Conservation (phyloP, 2,797 vertebrate genomes). For the Rhadinocentrus ornatus region DNA sequence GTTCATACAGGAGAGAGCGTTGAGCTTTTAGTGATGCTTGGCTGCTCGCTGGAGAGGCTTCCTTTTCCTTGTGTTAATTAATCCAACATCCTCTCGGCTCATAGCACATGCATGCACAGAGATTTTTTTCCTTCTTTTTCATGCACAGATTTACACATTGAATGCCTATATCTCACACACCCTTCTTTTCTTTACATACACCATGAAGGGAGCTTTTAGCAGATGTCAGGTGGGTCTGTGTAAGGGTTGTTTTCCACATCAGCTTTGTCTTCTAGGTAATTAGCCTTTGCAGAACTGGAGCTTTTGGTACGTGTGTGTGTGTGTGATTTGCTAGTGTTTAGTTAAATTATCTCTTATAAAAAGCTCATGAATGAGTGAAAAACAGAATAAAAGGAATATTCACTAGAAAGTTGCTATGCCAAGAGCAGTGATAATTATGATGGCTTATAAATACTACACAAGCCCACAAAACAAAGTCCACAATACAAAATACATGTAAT, state of each 20-base stretch:
- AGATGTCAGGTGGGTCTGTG: constrained; percentile 58
- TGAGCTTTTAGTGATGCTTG: constrained; percentile 76
- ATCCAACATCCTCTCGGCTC: constrained; percentile 75
- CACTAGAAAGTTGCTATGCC: background rate
- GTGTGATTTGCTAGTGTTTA: background rate
- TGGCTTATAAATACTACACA: background rate
- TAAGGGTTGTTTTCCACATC: constrained; percentile 53
- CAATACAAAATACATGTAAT: background rate
- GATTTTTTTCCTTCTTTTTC: background rate
- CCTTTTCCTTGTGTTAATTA: constrained; percentile 73
- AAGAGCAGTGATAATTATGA: background rate
- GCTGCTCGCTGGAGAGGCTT: constrained; percentile 73
- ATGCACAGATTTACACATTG: constrained; percentile 20
- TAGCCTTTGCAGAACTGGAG: constrained; percentile 16
- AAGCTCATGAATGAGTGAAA: constrained; percentile 12
- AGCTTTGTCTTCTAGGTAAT: constrained; percentile 49
- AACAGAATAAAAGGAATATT: background rate
- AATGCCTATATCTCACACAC: constrained; percentile 16
- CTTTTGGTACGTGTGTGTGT: background rate
- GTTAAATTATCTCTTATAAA: background rate
- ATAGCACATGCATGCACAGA: constrained; percentile 35
- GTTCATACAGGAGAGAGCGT: constrained; percentile 59
- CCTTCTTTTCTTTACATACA: constrained; percentile 9
- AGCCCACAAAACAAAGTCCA: too few relatives aligned
- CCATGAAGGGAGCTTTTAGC: constrained; percentile 46